Conservation (phyloP, 2,113 vertebrate species). For the Piprites chloris region DNA sequence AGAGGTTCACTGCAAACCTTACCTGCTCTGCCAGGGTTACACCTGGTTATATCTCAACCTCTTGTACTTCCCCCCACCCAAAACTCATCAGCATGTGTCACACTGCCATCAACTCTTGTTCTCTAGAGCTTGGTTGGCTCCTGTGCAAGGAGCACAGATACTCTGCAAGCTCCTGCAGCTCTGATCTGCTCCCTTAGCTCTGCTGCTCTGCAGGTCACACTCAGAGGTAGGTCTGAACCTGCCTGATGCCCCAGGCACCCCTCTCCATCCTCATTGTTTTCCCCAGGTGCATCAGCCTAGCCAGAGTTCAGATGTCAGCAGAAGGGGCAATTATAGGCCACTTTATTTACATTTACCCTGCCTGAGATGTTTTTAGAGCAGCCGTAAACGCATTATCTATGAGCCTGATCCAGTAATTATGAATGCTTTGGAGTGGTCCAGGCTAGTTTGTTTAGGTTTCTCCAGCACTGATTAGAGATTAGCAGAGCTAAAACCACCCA, state of each 20-base stretch:
- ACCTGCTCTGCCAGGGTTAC: not conserved
- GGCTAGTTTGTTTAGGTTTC: constrained; percentile 40
- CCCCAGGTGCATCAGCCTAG: not conserved
- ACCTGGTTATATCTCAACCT: not conserved
- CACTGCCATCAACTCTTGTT: not conserved
- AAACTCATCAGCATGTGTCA: not conserved
- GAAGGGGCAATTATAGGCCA: constrained; percentile 12
- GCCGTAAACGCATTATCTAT: constrained; percentile 14
- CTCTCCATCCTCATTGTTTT: not conserved
- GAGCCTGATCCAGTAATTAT: constrained; percentile 7
- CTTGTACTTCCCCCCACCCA: not conserved
- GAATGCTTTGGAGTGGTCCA: not conserved
- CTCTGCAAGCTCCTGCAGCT: fast-evolving
- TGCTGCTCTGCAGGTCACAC: not conserved
- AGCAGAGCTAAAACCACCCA: constrained; percentile 2
- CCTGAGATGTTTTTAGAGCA: constrained; percentile 21
- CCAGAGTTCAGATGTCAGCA: constrained; percentile 15
- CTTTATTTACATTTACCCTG: constrained; percentile 27
- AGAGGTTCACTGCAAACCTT: not conserved
- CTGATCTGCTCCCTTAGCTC: not conserved
- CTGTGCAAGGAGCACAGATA: fast-evolving
- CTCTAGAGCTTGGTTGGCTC: not conserved
- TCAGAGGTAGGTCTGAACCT: not conserved
- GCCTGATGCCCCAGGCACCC: not conserved
- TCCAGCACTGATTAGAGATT: constrained; percentile 25